phyloP scores from a whole-genome alignment of 1,140 invertebrate species.

The Danaus melanippus region DNA sequence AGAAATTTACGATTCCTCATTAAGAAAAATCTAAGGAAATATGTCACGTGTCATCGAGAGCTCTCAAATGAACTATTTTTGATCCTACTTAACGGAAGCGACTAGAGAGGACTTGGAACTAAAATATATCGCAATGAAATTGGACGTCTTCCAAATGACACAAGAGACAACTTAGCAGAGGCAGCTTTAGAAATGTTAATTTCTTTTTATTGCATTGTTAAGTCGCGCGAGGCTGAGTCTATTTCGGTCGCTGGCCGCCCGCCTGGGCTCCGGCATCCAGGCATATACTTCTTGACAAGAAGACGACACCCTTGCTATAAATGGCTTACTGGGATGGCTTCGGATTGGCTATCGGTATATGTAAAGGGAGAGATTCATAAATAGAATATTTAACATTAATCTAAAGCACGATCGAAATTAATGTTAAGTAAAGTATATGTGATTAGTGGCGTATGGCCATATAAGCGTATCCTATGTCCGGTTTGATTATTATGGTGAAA shows the following conservation, averaged over 20 bases:
- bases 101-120: slow-evolving; percentile 46
- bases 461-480: slow-evolving; percentile 52
- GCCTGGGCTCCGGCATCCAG: slow-evolving; percentile 58
- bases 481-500: slow-evolving; percentile 56
- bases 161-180: slow-evolving; percentile 66
- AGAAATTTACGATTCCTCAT: slow-evolving; percentile 25
- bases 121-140: slow-evolving; percentile 61
- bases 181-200: slow-evolving; percentile 62
- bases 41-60: slow-evolving; percentile 46
- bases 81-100: slow-evolving; percentile 60
- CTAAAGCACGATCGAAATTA: too few relatives aligned
- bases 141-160: slow-evolving; percentile 69
- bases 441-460: slow-evolving; percentile 44
- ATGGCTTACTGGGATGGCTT: slow-evolving; percentile 42
- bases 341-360: slow-evolving; percentile 9
- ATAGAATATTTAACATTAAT: too few relatives aligned
- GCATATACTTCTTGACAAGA: slow-evolving; percentile 57
- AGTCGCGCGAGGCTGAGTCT: slow-evolving; percentile 59
- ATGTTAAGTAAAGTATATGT: slow-evolving; percentile 2
- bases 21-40: slow-evolving; percentile 27
- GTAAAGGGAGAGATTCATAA: too few relatives aligned
- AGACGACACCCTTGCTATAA: slow-evolving; percentile 63
- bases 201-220: slow-evolving; percentile 73
- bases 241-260: slow-evolving; percentile 62
- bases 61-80: slow-evolving; percentile 50